Percentiles rank a stretch among this genome's conserved stretches.
Conservation (phyloP, 2,113 vertebrate species). For the Pardalotus punctatus region DNA sequence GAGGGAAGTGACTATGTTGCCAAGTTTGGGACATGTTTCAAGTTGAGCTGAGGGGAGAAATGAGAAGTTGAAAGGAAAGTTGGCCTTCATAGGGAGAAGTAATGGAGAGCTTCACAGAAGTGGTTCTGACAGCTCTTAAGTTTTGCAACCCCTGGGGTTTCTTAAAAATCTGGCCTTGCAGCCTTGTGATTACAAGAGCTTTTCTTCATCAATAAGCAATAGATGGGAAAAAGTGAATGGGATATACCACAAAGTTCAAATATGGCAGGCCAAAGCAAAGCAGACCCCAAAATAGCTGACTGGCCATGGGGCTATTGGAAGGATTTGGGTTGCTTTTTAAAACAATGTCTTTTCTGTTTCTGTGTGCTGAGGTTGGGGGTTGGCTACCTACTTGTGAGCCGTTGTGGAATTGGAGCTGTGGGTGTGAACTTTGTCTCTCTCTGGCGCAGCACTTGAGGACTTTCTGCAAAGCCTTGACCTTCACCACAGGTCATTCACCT, state of each 20-base stretch:
- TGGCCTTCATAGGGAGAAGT: background rate
- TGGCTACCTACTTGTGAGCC: background rate
- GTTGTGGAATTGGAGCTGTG: background rate
- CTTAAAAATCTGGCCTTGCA: background rate
- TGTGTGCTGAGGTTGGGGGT: background rate
- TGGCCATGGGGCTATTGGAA: background rate
- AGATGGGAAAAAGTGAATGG: background rate
- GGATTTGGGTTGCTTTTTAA: background rate
- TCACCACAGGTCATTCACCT: background rate
- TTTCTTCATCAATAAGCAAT: background rate
- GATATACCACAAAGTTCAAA: background rate
- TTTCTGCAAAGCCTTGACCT: background rate
- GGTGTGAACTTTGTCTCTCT: background rate
- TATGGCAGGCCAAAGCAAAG: background rate
- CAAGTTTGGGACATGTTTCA: background rate
- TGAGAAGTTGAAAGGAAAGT: conserved; percentile 5
- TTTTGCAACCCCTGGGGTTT: background rate
- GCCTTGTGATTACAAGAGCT: background rate
- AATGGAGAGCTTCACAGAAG: background rate
- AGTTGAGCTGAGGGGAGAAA: background rate
- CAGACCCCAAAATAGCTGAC: background rate
- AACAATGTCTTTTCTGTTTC: background rate
- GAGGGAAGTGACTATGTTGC: background rate
- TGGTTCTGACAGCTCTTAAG: background rate
- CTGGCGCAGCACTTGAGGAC: background rate